Evolutionary conservation across 2,113 vertebrate genomes (phyloP).

Genomic region (Pseudonaja textilis): DNA sequence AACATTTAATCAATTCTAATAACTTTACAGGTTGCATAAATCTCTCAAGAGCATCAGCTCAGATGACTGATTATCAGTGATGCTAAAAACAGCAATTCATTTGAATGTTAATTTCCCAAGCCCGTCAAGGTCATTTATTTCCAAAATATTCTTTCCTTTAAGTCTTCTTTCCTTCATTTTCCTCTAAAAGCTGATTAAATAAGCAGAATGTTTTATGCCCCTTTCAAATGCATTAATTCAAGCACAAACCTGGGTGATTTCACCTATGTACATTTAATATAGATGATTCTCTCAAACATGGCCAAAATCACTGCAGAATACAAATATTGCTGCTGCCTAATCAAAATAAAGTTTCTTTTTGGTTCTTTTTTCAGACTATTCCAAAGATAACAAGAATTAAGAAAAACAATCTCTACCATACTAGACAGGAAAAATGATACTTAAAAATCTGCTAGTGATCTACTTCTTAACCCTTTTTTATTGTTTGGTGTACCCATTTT

Average conservation of each 20-base stretch:
- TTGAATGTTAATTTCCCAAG: not conserved
- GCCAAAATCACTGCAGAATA: not conserved
- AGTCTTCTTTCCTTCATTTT: not conserved
- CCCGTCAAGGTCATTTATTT: not conserved
- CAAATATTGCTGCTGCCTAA: not conserved
- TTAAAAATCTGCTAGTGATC: not conserved
- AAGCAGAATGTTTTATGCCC: not conserved
- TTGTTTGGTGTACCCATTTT: not conserved
- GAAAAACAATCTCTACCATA: not conserved
- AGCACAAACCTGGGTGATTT: not conserved
- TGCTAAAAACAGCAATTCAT: not conserved
- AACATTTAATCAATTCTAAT: not conserved
- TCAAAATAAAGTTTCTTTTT: not conserved
- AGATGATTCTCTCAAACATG: not conserved
- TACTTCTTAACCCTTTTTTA: not conserved
- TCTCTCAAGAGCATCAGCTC: not conserved
- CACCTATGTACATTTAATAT: not conserved
- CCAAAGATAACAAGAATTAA: not conserved
- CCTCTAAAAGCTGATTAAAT: not conserved
- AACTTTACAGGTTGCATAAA: not conserved
- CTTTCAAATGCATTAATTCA: not conserved
- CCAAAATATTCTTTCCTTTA: not conserved
- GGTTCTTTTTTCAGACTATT: not conserved
- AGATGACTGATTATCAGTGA: not conserved
- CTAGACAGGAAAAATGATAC: not conserved